A percentile compares a stretch with the other conserved stretches of the same genome.
Evolutionary conservation across 2,797 vertebrate genomes (phyloP).

Genomic region (Cyprinella venusta): DNA sequence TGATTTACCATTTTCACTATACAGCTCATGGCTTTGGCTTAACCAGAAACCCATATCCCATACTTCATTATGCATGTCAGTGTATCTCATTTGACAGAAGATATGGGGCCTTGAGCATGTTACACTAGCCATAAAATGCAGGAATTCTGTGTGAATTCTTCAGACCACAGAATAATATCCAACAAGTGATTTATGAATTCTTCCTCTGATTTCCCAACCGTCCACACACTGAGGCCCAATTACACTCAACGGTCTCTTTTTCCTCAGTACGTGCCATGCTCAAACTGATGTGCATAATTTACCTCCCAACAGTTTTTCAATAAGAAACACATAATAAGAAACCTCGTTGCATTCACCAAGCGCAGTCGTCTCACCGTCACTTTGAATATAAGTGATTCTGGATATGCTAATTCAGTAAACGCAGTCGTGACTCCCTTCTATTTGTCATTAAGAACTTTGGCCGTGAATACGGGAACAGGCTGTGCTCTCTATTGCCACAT

Average conservation of each 20-base stretch:
- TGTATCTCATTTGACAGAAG: slow-evolving; percentile 55
- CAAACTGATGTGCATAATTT: slow-evolving; percentile 73
- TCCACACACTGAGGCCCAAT: slow-evolving; percentile 69
- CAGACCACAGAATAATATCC: slow-evolving; percentile 59
- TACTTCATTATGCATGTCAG: slow-evolving; percentile 41
- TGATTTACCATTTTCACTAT: slow-evolving; percentile 45
- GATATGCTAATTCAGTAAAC: slow-evolving; percentile 60
- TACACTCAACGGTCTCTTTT: slow-evolving; percentile 64
- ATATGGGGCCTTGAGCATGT: slow-evolving; percentile 43
- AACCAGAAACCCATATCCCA: slow-evolving; percentile 54
- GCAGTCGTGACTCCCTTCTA: slow-evolving; percentile 40
- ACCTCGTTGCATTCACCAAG: slow-evolving; percentile 67
- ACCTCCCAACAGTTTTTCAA: slow-evolving; percentile 72
- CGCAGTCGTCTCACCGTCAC: slow-evolving; percentile 60
- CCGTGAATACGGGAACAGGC: slow-evolving; percentile 23
- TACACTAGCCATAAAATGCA: slow-evolving; percentile 57
- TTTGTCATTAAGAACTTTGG: slow-evolving; percentile 45
- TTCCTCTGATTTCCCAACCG: slow-evolving; percentile 58
- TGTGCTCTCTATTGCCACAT: slow-evolving; percentile 8
- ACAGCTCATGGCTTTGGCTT: slow-evolving; percentile 61
- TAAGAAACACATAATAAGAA: slow-evolving; percentile 65
- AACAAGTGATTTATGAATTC: slow-evolving; percentile 72
- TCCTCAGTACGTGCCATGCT: slow-evolving; percentile 53
- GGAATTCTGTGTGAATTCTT: slow-evolving; percentile 58
- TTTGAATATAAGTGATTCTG: slow-evolving; percentile 60